Evolutionary conservation across 2,888 invertebrate genomes (phyloP), one percentile per base, ranked within the genome.

Genomic region (Herminia tarsipennalis): DNA sequence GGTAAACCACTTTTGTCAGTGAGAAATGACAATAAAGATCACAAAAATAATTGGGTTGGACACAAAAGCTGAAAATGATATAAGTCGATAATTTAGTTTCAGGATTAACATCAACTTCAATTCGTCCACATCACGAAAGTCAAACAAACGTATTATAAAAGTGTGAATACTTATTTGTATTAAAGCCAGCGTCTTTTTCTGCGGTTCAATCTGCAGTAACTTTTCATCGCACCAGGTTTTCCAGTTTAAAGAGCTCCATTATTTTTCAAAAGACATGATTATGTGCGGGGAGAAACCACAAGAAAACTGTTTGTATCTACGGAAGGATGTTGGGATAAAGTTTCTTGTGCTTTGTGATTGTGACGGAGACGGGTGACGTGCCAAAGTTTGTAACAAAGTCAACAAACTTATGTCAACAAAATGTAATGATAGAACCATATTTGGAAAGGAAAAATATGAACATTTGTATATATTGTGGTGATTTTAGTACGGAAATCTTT

Each of bases 201-300:
- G 62, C 68, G 66, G 73, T 80, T 75, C 76, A 78, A 81, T 81
- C 77, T 81, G 82, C 77, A 82, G 76, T 83, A 81, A 78, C 73
- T 81, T 78, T 76, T 73, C 81, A 82, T 78, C 58, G 66, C 61
- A 65, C 57, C 61, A 65, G 64, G 57, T 71, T 70, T 65, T 56
- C 54, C 43, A 60, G 69, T 56, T 56, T 66, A 71, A 75, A 67
- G 57, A 70, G 52, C 51, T 56, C 55, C 68, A 70, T 76, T 75
- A 73, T 70, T 72, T 63, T 67, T 57, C 59, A 58, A 62, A 60
- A 63, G 61, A 66, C 50, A 65, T 65, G 67, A 69, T 70, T 70
- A 66, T 54, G 50, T 66, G 52, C 51, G 49, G 44, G 45, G 30
- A 52, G 52, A 51, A 56, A 50, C 58, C 55, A 56, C 50, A 43